Conservation (phyloP, 1,140 invertebrate genomes). For the Drosophila punjabiensis region DNA sequence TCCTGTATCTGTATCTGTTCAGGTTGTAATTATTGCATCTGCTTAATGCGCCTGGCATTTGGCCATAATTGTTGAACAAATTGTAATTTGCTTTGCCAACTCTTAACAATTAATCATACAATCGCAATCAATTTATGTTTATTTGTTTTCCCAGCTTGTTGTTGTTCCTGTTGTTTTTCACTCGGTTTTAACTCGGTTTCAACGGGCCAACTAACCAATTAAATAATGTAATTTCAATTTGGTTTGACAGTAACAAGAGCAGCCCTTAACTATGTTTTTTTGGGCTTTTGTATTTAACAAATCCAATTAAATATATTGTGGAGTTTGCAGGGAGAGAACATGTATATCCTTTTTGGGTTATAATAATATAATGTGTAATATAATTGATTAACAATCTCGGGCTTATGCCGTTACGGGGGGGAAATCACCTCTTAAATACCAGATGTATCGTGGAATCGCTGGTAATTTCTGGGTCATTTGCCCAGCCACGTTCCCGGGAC, state of each 20-base stretch:
- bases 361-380: no score
- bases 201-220: conserved; percentile 35
- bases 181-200: background rate
- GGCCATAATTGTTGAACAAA: conserved; percentile 27
- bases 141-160: conserved; percentile 2
- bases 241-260: conserved; percentile 6
- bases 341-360: background rate
- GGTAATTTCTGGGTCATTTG: conserved; percentile 48
- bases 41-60: background rate
- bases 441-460: conserved; percentile 7
- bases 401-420: background rate
- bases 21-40: conserved; percentile 21
- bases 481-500: conserved; percentile 30
- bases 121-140: conserved; percentile 40
- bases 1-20: background rate
- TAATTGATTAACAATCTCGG: conserved; percentile 4
- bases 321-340: background rate
- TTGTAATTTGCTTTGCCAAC: conserved; percentile 22
- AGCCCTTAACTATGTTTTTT: background rate
- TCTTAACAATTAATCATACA: conserved; percentile 36
- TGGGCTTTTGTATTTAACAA: background rate
- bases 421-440: conserved; percentile 15
- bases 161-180: no score
- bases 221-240: conserved; percentile 41
- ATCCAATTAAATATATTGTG: conserved; percentile 4